A percentile compares a stretch with the other conserved stretches of the same genome.
Conservation (phyloP, 2,797 vertebrate genomes). For the Rhabdophis nuchalis region DNA sequence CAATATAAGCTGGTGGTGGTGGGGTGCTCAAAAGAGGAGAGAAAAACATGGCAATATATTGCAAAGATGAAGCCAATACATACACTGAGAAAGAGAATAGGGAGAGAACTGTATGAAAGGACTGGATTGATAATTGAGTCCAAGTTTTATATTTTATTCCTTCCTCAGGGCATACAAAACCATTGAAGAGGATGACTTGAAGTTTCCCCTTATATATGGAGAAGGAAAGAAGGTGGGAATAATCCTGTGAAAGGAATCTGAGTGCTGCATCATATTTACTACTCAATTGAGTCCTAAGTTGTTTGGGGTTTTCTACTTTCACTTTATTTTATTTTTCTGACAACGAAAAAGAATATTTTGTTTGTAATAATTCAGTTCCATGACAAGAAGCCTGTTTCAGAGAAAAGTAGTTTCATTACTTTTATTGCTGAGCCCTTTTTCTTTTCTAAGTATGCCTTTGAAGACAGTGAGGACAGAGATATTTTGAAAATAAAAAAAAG, state of each 20-base stretch:
- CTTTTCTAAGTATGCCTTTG: slow-evolving; percentile 1
- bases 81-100: not conserved
- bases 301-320: slow-evolving; percentile 40
- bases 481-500: slow-evolving; percentile 17
- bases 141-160: slow-evolving; percentile 62
- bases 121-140: slow-evolving; percentile 57
- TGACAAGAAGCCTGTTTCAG: not conserved
- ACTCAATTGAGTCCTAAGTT: slow-evolving; percentile 30
- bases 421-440: slow-evolving; percentile 30
- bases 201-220: slow-evolving; percentile 97
- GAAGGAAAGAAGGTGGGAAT: slow-evolving; percentile 96
- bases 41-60: not conserved
- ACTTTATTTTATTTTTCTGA: slow-evolving; percentile 52
- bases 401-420: slow-evolving; percentile 38
- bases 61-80: slow-evolving; percentile 15
- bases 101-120: slow-evolving; percentile 32
- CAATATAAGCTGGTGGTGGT: not conserved
- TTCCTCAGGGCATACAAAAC: slow-evolving; percentile 95
- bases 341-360: slow-evolving; percentile 52
- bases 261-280: slow-evolving; percentile 32
- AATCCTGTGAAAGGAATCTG: slow-evolving; percentile 25
- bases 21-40: not conserved
- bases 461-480: not conserved
- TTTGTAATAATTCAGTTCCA: slow-evolving; percentile 51
- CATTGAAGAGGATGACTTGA: slow-evolving; percentile 96